Evolutionary conservation across 2,888 invertebrate genomes (phyloP).

Genomic region (Andrena fulva): DNA sequence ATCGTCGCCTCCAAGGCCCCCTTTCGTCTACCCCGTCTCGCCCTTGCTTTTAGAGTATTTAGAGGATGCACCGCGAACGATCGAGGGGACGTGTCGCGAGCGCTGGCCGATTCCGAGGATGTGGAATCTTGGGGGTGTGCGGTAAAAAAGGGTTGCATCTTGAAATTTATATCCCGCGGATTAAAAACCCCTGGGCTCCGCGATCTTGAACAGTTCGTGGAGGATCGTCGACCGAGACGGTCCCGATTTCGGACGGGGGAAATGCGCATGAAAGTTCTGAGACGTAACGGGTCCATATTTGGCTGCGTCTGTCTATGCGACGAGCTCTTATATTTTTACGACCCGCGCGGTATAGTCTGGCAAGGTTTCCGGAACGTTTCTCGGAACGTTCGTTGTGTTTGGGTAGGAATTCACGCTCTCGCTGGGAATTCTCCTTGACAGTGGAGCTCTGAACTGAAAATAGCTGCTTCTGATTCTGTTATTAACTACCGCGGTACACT

Average conservation of each 20-base stretch:
- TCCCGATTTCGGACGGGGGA: too few species aligned
- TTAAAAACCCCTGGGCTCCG: too few species aligned
- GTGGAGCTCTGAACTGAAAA: neutral
- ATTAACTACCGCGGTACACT: too few species aligned
- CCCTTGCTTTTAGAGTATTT: neutral
- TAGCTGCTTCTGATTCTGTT: conserved; percentile 1
- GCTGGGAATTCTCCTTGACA: neutral
- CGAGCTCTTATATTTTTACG: conserved; percentile 12
- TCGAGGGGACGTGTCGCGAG: neutral
- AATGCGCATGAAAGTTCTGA: neutral
- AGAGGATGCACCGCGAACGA: neutral
- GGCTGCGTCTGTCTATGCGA: neutral
- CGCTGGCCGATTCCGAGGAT: too few species aligned
- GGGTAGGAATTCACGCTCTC: conserved; percentile 1
- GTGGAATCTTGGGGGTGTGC: too few species aligned
- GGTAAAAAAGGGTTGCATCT: too few species aligned
- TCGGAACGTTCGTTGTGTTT: conserved; percentile 22
- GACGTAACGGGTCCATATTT: conserved; percentile 3
- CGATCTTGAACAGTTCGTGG: too few species aligned
- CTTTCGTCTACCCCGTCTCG: too few species aligned
- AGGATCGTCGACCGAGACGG: too few species aligned
- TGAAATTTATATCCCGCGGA: too few species aligned
- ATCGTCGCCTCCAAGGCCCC: conserved; percentile 24
- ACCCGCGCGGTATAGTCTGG: conserved; percentile 6
- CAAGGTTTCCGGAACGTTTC: conserved; percentile 3